phyloP scores from a whole-genome alignment of 2,113 vertebrate genomes.

The Pachycephala philippinensis region DNA sequence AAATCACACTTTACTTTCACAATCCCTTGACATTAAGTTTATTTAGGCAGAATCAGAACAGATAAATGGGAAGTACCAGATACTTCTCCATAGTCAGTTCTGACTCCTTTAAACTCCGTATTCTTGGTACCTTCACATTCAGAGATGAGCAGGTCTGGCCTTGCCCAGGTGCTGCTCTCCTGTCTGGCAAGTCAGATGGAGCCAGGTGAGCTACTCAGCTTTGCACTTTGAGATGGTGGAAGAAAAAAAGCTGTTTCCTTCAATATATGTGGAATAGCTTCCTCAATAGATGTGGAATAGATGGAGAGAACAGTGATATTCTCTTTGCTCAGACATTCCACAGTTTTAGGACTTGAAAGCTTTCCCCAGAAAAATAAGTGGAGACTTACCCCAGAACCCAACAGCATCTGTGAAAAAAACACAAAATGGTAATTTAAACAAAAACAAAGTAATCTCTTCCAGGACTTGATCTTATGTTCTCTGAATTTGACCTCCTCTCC shows the following conservation, averaged over 20 bases:
- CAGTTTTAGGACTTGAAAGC: not conserved
- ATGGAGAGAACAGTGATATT: not conserved
- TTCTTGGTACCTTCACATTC: not conserved
- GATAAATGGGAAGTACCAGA: not conserved
- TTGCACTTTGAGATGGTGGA: not conserved
- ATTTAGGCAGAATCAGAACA: not conserved
- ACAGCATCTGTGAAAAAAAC: not conserved
- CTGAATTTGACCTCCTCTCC: constrained; percentile 1
- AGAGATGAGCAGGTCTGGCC: not conserved
- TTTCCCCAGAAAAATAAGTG: not conserved
- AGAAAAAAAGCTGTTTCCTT: not conserved
- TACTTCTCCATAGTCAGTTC: not conserved
- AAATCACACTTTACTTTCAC: not conserved
- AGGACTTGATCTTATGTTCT: constrained; percentile 40
- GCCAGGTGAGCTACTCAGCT: not conserved
- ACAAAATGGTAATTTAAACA: not conserved
- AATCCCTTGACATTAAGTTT: not conserved
- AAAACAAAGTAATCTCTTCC: not conserved
- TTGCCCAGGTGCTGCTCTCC: not conserved
- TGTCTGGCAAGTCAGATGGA: not conserved
- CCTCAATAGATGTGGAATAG: not conserved
- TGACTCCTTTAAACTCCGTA: not conserved
- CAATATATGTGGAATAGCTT: not conserved
- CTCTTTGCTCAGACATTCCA: not conserved
- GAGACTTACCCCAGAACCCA: not conserved